Percentiles rank a stretch among this genome's conserved stretches.
Evolutionary conservation across 2,113 vertebrate species (phyloP).

Genomic region (Hyaena hyaena): DNA sequence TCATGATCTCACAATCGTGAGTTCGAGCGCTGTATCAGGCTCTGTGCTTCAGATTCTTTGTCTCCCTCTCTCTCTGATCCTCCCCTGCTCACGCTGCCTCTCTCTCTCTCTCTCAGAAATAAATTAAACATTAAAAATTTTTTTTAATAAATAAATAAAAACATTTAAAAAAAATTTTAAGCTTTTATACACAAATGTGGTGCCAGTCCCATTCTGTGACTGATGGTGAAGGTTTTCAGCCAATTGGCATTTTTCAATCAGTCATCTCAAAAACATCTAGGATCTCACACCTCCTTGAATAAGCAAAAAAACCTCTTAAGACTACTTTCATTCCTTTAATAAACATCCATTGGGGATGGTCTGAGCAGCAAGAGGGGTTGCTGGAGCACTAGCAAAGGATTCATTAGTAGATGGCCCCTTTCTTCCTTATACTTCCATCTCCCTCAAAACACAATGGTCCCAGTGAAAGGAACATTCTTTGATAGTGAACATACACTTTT

Average conservation of each 20-base stretch:
- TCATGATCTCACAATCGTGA: too few relatives aligned
- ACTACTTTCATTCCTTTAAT: background rate
- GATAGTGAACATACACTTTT: background rate
- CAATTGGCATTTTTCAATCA: background rate
- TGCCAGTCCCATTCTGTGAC: background rate
- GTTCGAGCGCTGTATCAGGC: too few relatives aligned
- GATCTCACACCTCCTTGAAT: background rate
- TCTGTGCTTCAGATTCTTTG: too few relatives aligned
- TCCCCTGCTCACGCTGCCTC: too few relatives aligned
- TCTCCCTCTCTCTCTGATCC: too few relatives aligned
- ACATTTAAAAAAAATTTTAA: background rate
- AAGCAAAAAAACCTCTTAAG: background rate
- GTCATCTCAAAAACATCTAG: background rate
- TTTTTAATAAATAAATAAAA: too few relatives aligned
- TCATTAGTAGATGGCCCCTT: background rate
- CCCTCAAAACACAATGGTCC: background rate
- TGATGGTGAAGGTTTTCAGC: background rate
- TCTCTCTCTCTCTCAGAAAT: too few relatives aligned
- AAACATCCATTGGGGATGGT: rapidly evolving
- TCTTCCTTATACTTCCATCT: background rate
- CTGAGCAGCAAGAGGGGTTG: background rate
- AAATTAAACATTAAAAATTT: too few relatives aligned
- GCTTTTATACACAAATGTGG: background rate
- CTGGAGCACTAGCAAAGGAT: background rate
- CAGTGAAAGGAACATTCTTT: background rate